phyloP scores from a whole-genome alignment of 2,888 invertebrate species.

The Thera obeliscata region DNA sequence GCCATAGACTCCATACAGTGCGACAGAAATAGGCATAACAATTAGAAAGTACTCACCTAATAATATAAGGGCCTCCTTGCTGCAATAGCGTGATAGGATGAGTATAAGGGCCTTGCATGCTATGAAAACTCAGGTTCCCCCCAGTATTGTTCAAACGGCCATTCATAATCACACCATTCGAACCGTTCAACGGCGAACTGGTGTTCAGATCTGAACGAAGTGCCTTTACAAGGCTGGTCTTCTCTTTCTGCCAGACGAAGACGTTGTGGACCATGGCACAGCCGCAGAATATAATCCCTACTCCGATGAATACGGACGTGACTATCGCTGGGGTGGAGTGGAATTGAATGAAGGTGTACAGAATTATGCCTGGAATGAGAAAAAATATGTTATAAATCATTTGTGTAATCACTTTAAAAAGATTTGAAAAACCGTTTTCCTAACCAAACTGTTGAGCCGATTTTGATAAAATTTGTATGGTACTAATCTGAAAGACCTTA shows the following conservation, averaged over 20 bases:
- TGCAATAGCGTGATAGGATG: slow-evolving; percentile 79
- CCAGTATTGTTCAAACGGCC: slow-evolving; percentile 75
- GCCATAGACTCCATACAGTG: too few relatives aligned
- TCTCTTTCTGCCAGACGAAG: slow-evolving; percentile 96
- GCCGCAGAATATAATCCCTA: slow-evolving; percentile 96
- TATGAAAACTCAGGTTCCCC: slow-evolving; percentile 73
- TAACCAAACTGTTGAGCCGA: too few relatives aligned
- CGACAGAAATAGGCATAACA: background rate
- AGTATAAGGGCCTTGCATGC: slow-evolving; percentile 68
- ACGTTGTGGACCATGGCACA: slow-evolving; percentile 97
- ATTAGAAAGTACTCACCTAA: slow-evolving; percentile 64
- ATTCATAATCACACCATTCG: slow-evolving; percentile 73
- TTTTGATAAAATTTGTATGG: too few relatives aligned
- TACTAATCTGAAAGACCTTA: too few relatives aligned
- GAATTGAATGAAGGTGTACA: slow-evolving; percentile 96
- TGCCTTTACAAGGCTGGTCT: slow-evolving; percentile 92
- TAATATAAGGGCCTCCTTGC: slow-evolving; percentile 84
- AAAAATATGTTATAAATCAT: background rate
- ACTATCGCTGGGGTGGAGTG: slow-evolving; percentile 96
- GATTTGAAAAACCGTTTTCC: too few relatives aligned
- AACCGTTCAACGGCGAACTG: slow-evolving; percentile 62
- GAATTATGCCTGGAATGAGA: slow-evolving; percentile 90
- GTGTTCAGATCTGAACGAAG: slow-evolving; percentile 67
- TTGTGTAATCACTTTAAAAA: too few relatives aligned
- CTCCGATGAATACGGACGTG: slow-evolving; percentile 94